Percentiles rank a stretch among this genome's conserved stretches.
phyloP scores from a whole-genome alignment of 2,797 vertebrate genomes.

The Cetoscarus ocellatus region DNA sequence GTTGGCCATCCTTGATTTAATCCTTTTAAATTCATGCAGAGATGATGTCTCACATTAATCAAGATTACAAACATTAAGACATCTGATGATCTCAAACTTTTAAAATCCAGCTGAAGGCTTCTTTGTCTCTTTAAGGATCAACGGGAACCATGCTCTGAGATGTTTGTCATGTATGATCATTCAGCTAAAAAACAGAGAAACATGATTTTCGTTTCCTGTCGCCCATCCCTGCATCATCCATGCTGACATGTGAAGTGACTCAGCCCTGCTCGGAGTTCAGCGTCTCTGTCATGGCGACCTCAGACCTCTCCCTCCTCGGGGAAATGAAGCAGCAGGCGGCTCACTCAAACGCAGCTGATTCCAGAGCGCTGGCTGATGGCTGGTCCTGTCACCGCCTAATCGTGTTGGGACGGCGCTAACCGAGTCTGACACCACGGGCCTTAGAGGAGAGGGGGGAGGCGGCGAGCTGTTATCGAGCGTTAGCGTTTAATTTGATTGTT shows the following conservation, averaged over 20 bases:
- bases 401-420: conserved; percentile 48
- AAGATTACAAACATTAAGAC: too few relatives aligned
- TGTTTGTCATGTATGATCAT: too few relatives aligned
- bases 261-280: conserved; percentile 43
- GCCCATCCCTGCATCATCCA: conserved; percentile 22
- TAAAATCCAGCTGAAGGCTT: too few relatives aligned
- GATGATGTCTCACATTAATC: too few relatives aligned
- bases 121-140: too few relatives aligned
- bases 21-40: too few relatives aligned
- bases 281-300: conserved; percentile 58
- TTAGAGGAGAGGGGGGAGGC: conserved; percentile 41
- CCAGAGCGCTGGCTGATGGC: conserved; percentile 45
- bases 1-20: too few relatives aligned
- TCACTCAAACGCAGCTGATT: conserved; percentile 68
- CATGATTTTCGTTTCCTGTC: too few relatives aligned
- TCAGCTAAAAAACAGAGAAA: too few relatives aligned
- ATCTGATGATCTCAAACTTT: too few relatives aligned
- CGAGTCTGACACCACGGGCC: conserved; percentile 56
- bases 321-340: conserved; percentile 47
- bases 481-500: conserved; percentile 60
- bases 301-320: conserved; percentile 22
- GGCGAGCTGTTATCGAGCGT: conserved; percentile 42
- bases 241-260: conserved; percentile 49
- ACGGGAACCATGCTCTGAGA: too few relatives aligned
- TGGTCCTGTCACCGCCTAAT: conserved; percentile 56